phyloP scores from a whole-genome alignment of 2,113 vertebrate genomes.

The Uria lomvia region DNA sequence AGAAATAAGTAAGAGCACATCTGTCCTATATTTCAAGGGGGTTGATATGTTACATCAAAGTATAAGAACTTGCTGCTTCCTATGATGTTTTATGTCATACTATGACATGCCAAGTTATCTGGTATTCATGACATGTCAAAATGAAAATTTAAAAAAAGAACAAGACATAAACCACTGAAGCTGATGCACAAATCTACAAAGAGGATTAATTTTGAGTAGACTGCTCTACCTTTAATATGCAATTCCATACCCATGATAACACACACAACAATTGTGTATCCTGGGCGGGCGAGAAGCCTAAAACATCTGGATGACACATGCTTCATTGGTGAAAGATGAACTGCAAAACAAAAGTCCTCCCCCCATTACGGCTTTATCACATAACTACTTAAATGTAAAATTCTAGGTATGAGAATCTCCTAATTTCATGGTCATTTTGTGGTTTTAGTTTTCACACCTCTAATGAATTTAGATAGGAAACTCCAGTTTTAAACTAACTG shows the following conservation, averaged over 20 bases:
- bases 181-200: accelerated
- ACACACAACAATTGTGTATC: accelerated
- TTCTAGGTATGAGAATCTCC: not conserved
- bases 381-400: not conserved
- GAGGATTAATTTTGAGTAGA: not conserved
- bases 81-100: not conserved
- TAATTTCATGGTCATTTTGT: not conserved
- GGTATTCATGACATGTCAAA: not conserved
- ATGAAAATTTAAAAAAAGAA: not conserved
- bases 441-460: not conserved
- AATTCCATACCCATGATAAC: not conserved
- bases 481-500: not conserved
- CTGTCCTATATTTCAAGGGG: not conserved
- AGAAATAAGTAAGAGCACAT: not conserved
- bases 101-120: not conserved
- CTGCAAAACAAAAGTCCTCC: not conserved
- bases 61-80: not conserved
- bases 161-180: not conserved
- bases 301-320: not conserved
- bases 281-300: not conserved
- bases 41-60: not conserved
- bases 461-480: not conserved
- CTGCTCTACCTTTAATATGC: not conserved
- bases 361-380: not conserved
- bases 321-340: not conserved